Base-by-base conservation (phyloP, 2,888 invertebrate genomes). In the Orchestes rusci region DNA sequence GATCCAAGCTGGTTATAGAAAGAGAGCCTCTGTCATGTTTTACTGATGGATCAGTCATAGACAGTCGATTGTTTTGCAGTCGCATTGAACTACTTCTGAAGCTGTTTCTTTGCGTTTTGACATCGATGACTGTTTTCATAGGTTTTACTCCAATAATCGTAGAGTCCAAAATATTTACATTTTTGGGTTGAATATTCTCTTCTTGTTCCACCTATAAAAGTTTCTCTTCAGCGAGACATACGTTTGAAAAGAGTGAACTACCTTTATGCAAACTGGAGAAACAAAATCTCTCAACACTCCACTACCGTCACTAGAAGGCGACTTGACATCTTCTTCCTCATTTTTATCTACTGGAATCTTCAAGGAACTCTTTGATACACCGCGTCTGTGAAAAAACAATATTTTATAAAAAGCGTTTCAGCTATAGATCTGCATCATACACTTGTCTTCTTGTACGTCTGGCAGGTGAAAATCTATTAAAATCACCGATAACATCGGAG, bases 401-500 rank as follows among this genome's bases (percentile, higher is more conserved):
- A n/a, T n/a, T n/a, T 12, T 7, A 10, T 29, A 27, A 23, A 37
- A 18, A 30, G 12, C 8, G 12, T 30, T 23, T 7, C 5, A 5
- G 23, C 12, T 30, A 5, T 12, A 4, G 15, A 34, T 3, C 3
- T 18, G 10, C 10, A 5, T 23, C 43, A 20, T 43, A 43, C 43
- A 36, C 43, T 41, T 88, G 89, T 30, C 91, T 72, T 46, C 90
- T 74, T 1, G 91, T 92, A 54, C 89, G 73, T 54, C 92, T 73
- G 0, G 87, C 79, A 3, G 85, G 80, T 1, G 90, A 87, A 34
- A 84, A 86, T 54, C 92, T 73, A 62, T 92, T 89, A 53, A 92
- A 92, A 59, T 80, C 81, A 1, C 83, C 83, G 31, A 83, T 70
- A 53, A 79, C 78, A 23, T 66, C 66, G 32, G 69, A 67, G 10